Conservation (phyloP, 2,797 vertebrate species). For the Euphonia xanthogaster region DNA sequence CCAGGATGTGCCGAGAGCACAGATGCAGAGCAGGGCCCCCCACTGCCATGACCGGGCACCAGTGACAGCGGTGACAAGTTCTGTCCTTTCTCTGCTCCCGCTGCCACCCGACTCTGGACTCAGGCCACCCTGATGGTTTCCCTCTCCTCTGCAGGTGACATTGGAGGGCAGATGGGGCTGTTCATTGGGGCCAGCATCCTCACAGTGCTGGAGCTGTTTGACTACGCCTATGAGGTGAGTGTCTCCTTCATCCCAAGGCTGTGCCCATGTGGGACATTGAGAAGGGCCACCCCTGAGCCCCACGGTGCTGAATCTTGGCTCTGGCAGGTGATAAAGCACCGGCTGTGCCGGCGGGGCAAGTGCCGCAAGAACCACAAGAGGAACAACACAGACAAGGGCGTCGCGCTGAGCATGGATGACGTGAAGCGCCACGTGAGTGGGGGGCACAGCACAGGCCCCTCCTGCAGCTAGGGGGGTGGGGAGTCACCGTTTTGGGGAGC, state of each 20-base stretch:
- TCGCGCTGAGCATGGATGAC: slow-evolving; percentile 94
- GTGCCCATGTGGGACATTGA: rapidly evolving
- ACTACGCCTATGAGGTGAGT: slow-evolving; percentile 96
- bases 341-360: slow-evolving; percentile 85
- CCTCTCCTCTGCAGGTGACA: slow-evolving; percentile 84
- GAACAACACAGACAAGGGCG: slow-evolving; percentile 93
- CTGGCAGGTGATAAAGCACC: slow-evolving; percentile 91
- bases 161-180: slow-evolving; percentile 98
- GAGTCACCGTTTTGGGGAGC: rapidly evolving
- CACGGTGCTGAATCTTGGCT: rapidly evolving
- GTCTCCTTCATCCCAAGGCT: rapidly evolving
- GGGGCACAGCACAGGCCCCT: rapidly evolving
- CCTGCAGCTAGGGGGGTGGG: rapidly evolving
- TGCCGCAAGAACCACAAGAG: slow-evolving; percentile 92
- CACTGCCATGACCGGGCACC: rapidly evolving
- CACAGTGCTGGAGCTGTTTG: slow-evolving; percentile 94
- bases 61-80: rapidly evolving
- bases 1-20: rapidly evolving
- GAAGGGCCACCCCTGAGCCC: rapidly evolving
- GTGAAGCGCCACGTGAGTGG: slow-evolving; percentile 95
- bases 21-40: background rate
- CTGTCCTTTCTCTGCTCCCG: background rate
- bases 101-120: rapidly evolving
- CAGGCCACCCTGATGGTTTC: background rate
- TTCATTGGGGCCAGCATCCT: slow-evolving; percentile 99